Evolutionary conservation across 2,888 invertebrate genomes (phyloP), one percentile per base, ranked within the genome.

Genomic region (Stenotaenia linearis): DNA sequence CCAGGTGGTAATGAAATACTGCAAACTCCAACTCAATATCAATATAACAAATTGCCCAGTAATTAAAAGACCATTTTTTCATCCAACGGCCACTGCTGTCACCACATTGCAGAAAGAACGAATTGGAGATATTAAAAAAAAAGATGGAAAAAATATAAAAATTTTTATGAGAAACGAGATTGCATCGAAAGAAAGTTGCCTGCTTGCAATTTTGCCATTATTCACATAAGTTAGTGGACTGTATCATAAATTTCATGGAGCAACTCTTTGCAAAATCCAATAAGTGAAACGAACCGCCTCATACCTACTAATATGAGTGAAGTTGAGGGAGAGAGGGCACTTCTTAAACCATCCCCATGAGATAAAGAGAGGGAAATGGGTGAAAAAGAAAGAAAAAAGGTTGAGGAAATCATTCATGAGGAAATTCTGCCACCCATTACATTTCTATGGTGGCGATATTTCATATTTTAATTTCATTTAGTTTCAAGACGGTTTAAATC

Each of bases 231-330:
- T 28, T 69, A 69, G 69, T 69, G 69, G 69, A 69, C 69, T 69
- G 28, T 28, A 28, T 69, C 69, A 69, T 69, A 69, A 69, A 69
- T 69, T 69, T 69, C 7, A 28, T n/a, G 12, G 56, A 25, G 69
- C 28, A 69, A 69, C 28, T 69, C 25, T 56, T 56, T 69, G 69
- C 69, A 69, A 69, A 69, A 69, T 69, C 69, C 69, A 69, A 69
- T 69, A 69, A 69, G 69, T 69, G 69, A 69, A 69, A 28, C 69
- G 25, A 69, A 69, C 69, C 69, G 69, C 69, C 69, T 69, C 69
- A 23, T 69, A 69, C 69, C 69, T 69, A 69, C 69, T 69, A 69
- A 69, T 69, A 69, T 69, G 69, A 69, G 69, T 69, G 69, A 25
- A 69, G 25, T 69, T 15, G 69, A 69, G 69, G 25, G 69, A 12